Evolutionary conservation across 2,797 vertebrate species (phyloP).

Genomic region (Astyanax mexicanus): DNA sequence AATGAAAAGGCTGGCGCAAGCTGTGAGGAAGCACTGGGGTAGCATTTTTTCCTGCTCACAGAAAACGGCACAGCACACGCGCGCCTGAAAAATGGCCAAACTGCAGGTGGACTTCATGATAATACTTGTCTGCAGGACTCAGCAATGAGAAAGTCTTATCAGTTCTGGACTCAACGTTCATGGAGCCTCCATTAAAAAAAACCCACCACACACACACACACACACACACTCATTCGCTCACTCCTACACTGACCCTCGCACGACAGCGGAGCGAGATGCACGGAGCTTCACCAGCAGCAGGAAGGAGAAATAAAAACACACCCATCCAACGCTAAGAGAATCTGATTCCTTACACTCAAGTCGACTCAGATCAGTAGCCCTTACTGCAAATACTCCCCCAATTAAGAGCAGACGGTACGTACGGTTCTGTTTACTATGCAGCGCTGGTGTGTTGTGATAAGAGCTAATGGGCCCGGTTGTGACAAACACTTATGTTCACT

Average conservation of each 20-base stretch:
- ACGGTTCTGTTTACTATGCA: conserved; percentile 1
- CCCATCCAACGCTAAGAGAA: background rate
- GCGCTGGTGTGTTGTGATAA: conserved; percentile 12
- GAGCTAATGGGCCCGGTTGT: conserved; percentile 2
- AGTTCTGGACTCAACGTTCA: conserved; percentile 23
- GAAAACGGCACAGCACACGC: background rate
- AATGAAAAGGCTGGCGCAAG: conserved; percentile 13
- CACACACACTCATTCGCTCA: no score
- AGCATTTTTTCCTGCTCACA: background rate
- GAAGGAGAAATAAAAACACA: background rate
- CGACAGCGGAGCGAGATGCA: background rate
- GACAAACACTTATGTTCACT: conserved; percentile 4
- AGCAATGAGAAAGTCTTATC: conserved; percentile 10
- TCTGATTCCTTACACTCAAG: background rate
- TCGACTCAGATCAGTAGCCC: background rate
- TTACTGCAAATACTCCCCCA: background rate
- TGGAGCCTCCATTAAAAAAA: background rate
- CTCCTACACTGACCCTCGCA: background rate
- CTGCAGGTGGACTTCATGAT: background rate
- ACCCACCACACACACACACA: no score
- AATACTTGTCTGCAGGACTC: conserved; percentile 6
- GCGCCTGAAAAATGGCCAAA: conserved; percentile 24
- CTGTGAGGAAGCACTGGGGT: conserved; percentile 15
- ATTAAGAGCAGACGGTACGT: background rate
- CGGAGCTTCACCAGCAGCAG: background rate